Evolutionary conservation across 2,797 vertebrate genomes (phyloP).

Genomic region (Fratercula arctica): DNA sequence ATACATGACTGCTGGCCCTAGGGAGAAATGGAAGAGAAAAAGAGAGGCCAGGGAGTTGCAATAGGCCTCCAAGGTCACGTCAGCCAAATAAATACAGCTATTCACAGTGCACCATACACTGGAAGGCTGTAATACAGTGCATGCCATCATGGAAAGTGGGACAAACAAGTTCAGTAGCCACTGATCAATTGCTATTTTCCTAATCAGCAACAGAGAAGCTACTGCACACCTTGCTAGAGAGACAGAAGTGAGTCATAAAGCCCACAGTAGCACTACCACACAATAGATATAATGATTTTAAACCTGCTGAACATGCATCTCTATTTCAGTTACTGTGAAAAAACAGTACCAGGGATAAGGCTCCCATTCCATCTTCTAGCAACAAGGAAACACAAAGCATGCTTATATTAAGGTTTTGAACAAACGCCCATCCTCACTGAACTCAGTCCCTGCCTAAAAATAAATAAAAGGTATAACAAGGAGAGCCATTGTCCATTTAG

Average conservation of each 20-base stretch:
- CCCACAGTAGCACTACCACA: background rate
- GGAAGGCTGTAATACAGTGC: background rate
- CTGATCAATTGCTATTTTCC: conserved; percentile 29
- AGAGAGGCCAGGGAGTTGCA: background rate
- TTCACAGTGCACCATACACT: background rate
- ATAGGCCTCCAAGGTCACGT: conserved; percentile 10
- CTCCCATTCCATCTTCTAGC: background rate
- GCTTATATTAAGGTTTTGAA: background rate
- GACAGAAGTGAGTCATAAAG: background rate
- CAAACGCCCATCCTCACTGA: background rate
- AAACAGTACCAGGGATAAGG: background rate
- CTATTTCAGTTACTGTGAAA: background rate
- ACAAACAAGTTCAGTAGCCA: conserved; percentile 22
- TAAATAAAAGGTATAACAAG: background rate
- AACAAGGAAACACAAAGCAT: background rate
- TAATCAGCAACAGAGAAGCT: background rate
- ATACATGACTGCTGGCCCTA: background rate
- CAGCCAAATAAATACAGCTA: conserved; percentile 49
- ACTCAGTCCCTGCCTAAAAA: background rate
- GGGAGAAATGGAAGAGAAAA: conserved; percentile 11
- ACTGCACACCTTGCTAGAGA: background rate
- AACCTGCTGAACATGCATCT: background rate
- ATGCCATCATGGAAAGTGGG: background rate
- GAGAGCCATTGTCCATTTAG: background rate
- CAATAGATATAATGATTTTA: background rate